A percentile compares a stretch with the other conserved stretches of the same genome.
These are phyloP conservation scores for Philaethria dido DNA, from an alignment of 2,888 invertebrate genomes.

Conservation along the genomic window DNA sequence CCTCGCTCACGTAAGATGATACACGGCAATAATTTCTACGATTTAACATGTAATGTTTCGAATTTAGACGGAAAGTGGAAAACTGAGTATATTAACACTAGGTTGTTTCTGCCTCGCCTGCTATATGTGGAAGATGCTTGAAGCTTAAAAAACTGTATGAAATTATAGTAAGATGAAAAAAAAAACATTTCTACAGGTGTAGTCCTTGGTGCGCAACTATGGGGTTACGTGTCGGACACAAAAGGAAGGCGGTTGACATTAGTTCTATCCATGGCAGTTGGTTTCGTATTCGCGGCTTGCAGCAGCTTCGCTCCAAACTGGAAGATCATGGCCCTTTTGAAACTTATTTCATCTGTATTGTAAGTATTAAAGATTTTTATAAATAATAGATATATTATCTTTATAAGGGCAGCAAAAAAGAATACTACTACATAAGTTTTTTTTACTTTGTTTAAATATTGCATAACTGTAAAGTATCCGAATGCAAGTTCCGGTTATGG, in stretches of 20 bases:
- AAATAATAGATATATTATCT: not conserved
- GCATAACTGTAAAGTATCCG: too few species aligned
- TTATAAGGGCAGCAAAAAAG: not conserved
- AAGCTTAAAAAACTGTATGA: too few species aligned
- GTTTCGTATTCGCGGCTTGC: slow-evolving; percentile 72
- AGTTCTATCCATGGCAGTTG: slow-evolving; percentile 72
- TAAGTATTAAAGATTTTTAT: slow-evolving; percentile 54
- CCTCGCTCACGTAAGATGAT: too few species aligned
- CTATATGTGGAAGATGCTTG: too few species aligned
- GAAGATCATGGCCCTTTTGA: slow-evolving; percentile 71
- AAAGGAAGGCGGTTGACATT: slow-evolving; percentile 70
- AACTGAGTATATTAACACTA: too few species aligned
- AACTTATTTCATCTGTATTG: slow-evolving; percentile 75
- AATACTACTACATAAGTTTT: too few species aligned
- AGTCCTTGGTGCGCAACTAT: slow-evolving; percentile 73
- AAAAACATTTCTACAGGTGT: slow-evolving; percentile 59
- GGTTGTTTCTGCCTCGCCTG: too few species aligned
- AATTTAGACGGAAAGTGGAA: not conserved
- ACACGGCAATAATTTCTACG: too few species aligned
- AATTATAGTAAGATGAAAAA: too few species aligned
- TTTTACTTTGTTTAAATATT: too few species aligned
- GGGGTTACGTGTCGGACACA: slow-evolving; percentile 79
- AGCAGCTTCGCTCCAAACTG: slow-evolving; percentile 74
- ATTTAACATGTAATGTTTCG: too few species aligned
- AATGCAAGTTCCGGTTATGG: too few species aligned